Evolutionary conservation across 2,113 vertebrate genomes (phyloP).

Genomic region (Heliornis fulica): DNA sequence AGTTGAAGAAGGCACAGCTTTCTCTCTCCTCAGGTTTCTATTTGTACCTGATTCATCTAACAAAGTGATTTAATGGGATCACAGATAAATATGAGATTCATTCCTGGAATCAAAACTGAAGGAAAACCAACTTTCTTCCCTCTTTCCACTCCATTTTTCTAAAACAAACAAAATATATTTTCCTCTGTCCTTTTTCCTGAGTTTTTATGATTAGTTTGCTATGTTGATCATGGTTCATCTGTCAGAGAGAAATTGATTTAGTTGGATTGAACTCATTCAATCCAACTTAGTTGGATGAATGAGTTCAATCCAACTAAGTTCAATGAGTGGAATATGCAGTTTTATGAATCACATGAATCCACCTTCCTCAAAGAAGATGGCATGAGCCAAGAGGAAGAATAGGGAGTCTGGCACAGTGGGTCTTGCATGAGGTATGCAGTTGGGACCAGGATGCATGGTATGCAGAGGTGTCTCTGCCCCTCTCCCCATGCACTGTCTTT

Average conservation of each 20-base stretch:
- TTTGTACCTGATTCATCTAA: neutral
- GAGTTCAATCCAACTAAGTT: no score
- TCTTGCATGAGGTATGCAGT: rapidly evolving
- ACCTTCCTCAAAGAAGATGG: rapidly evolving
- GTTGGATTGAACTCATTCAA: no score
- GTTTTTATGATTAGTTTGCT: neutral
- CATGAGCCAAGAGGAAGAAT: neutral
- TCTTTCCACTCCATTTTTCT: neutral
- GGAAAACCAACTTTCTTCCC: neutral
- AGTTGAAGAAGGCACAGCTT: neutral
- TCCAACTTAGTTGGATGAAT: no score
- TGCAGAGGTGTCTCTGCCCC: neutral
- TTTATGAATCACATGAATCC: rapidly evolving
- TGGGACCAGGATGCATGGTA: neutral
- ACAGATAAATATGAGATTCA: neutral
- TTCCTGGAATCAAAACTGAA: neutral
- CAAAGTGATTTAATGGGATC: neutral
- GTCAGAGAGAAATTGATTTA: neutral
- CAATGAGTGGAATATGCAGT: neutral
- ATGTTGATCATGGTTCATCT: neutral
- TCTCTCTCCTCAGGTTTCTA: neutral
- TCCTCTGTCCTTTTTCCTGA: neutral
- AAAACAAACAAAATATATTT: neutral
- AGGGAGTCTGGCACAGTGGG: neutral
- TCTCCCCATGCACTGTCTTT: neutral